Conservation (phyloP, 2,888 invertebrate genomes). For the Ethmia dodecea region DNA sequence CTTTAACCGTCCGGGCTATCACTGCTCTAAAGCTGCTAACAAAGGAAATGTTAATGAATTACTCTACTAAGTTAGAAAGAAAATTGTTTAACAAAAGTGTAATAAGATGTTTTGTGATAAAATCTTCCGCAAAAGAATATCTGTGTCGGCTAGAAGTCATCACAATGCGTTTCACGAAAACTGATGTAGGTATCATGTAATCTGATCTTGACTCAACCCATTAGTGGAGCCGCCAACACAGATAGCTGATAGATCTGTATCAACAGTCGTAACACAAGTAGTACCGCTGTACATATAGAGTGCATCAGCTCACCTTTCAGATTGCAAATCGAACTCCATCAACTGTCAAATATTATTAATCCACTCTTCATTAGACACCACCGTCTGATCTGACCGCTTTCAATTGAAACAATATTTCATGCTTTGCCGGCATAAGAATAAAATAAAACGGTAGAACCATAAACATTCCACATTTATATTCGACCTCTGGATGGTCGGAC, state of each 20-base stretch:
- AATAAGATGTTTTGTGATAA: no score
- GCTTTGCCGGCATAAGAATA: constrained; percentile 66
- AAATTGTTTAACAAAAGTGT: no score
- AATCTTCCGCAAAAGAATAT: no score
- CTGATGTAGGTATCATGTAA: constrained; percentile 7
- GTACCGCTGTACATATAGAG: constrained; percentile 29
- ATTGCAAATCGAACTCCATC: constrained; percentile 64
- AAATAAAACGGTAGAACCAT: constrained; percentile 77
- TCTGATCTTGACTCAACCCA: constrained; percentile 20
- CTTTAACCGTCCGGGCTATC: no score
- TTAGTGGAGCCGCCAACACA: constrained; percentile 6
- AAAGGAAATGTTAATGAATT: no score
- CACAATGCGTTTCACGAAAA: no score
- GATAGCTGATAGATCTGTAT: constrained; percentile 29
- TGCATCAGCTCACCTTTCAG: constrained; percentile 27
- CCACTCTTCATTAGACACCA: constrained; percentile 67
- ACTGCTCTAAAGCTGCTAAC: no score
- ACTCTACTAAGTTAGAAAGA: no score
- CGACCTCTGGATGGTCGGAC: constrained; percentile 68
- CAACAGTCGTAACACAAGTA: constrained; percentile 52
- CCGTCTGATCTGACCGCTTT: constrained; percentile 69
- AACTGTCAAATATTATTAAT: constrained; percentile 58
- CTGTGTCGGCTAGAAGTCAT: no score
- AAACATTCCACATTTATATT: constrained; percentile 77
- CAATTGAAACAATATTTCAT: constrained; percentile 77